A percentile compares a stretch with the other conserved stretches of the same genome.
phyloP scores from a whole-genome alignment of 2,797 vertebrate species.

The Xenops minutus region DNA sequence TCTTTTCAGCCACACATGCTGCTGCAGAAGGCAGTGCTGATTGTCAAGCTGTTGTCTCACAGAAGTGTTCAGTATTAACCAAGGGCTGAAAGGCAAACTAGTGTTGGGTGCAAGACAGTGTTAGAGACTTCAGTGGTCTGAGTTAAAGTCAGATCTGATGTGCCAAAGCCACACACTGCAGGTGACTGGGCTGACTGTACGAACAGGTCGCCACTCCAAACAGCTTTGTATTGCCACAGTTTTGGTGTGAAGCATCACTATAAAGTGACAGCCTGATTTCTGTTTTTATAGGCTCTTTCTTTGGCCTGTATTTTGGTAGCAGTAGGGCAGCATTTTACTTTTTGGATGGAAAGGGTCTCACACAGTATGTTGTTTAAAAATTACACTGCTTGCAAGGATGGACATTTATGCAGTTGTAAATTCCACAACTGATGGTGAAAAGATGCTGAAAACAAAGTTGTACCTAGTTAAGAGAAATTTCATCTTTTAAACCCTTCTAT shows the following conservation, averaged over 20 bases:
- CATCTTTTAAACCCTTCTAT: background rate
- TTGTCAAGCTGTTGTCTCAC: background rate
- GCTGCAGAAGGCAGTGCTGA: too few species aligned
- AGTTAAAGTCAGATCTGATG: background rate
- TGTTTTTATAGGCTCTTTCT: background rate
- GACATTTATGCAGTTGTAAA: background rate
- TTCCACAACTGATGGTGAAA: background rate
- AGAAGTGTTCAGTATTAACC: background rate
- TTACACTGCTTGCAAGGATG: fast-evolving
- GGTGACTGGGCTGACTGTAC: background rate
- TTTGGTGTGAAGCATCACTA: background rate
- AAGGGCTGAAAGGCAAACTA: background rate
- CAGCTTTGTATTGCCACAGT: background rate
- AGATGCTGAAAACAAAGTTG: background rate
- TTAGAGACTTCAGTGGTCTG: background rate
- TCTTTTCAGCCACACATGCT: background rate
- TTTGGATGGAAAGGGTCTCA: background rate
- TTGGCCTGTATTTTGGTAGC: background rate
- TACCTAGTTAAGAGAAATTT: background rate
- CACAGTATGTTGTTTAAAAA: background rate
- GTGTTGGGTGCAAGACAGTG: background rate
- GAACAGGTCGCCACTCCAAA: background rate
- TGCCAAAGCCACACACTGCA: background rate
- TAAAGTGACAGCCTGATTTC: background rate
- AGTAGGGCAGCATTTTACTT: background rate